These are phyloP conservation scores for Caenorhabditis angaria DNA, from an alignment of 2,888 invertebrate genomes.

Conservation along the genomic window DNA sequence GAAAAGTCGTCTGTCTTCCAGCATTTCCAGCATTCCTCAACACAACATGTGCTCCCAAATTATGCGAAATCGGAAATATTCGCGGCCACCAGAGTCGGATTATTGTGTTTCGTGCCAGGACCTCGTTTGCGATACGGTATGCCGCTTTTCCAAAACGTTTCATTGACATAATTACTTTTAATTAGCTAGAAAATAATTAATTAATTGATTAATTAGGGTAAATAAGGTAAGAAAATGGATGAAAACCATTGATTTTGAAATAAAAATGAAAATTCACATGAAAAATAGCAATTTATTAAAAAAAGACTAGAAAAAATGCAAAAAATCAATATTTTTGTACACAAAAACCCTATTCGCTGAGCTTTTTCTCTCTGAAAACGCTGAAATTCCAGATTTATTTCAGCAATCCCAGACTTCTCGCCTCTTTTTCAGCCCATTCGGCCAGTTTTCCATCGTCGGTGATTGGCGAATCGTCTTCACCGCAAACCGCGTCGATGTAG, in stretches of 20 bases:
- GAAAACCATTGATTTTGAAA: neutral
- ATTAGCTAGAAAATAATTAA: too few species aligned
- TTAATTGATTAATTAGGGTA: too few species aligned
- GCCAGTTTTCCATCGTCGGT: constrained; percentile 59
- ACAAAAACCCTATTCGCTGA: neutral
- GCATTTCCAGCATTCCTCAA: constrained; percentile 19
- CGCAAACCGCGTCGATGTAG: constrained; percentile 66
- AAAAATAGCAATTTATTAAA: too few species aligned
- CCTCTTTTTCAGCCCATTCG: constrained; percentile 69
- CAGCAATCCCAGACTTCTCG: constrained; percentile 62
- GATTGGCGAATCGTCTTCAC: constrained; percentile 63
- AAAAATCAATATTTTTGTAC: neutral
- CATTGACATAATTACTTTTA: constrained; percentile 43
- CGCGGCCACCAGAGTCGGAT: constrained; percentile 16
- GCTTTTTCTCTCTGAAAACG: too few species aligned
- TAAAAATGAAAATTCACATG: neutral
- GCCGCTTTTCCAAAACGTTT: constrained; percentile 46
- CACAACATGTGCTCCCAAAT: constrained; percentile 29
- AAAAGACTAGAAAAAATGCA: constrained; percentile 6
- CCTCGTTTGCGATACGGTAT: constrained; percentile 45
- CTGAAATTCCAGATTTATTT: too few species aligned
- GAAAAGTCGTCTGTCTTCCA: constrained; percentile 3
- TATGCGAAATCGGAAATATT: constrained; percentile 31
- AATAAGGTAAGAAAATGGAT: too few species aligned
- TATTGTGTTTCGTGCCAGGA: constrained; percentile 6